phyloP scores from a whole-genome alignment of 2,113 vertebrate genomes.

The Siniperca chuatsi region DNA sequence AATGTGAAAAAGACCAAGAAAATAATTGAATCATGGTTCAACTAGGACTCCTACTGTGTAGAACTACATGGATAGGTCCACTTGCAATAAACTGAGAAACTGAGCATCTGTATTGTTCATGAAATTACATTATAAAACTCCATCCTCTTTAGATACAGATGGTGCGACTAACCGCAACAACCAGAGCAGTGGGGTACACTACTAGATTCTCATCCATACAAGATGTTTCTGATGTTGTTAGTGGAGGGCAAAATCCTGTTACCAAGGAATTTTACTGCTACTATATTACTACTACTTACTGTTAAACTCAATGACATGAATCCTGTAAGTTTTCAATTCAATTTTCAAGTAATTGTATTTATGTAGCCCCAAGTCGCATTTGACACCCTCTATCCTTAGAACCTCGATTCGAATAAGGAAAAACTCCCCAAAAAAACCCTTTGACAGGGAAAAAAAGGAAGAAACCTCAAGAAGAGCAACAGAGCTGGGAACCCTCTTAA shows the following conservation, averaged over 20 bases:
- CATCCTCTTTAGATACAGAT: slow-evolving; percentile 20
- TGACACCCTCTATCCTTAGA: not conserved
- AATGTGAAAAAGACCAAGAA: not conserved
- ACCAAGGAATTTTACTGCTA: too few relatives aligned
- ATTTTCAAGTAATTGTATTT: not conserved
- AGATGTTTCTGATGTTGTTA: not conserved
- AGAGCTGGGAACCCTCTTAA: not conserved
- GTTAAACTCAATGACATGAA: not conserved
- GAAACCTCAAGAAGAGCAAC: not conserved
- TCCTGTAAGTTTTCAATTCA: not conserved
- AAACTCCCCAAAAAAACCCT: not conserved
- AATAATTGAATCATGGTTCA: slow-evolving; percentile 16
- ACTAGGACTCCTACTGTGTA: slow-evolving; percentile 2
- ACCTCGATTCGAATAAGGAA: too few relatives aligned
- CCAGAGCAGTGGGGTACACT: not conserved
- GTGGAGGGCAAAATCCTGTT: not conserved
- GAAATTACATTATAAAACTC: not conserved
- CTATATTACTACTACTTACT: too few relatives aligned
- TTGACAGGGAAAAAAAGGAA: not conserved
- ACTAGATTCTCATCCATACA: not conserved
- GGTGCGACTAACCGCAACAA: not conserved
- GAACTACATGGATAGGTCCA: not conserved
- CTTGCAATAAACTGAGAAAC: slow-evolving; percentile 13
- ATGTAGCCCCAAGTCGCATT: not conserved
- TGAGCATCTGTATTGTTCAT: slow-evolving; percentile 6